Evolutionary conservation across 2,797 vertebrate genomes (phyloP), one percentile per base, ranked within the genome.

Genomic region (Microctenopoma steveboyesi): DNA sequence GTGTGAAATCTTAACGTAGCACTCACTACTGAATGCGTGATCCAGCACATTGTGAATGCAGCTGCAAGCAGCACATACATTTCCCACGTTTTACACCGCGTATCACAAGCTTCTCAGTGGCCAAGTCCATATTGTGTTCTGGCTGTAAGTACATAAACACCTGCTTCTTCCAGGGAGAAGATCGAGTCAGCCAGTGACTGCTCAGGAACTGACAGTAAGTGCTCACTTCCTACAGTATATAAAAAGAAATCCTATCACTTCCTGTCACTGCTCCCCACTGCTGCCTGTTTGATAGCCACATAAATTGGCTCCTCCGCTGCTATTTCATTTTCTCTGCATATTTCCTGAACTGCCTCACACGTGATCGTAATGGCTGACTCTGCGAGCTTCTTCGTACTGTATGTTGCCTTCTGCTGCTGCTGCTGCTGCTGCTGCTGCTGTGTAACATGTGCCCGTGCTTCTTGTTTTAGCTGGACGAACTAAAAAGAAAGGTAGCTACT

Each of bases 151-250:
- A 40, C 57, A 82, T 76, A 69, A 78, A 81, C 74, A 27, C 69
- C 84, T 75, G 48, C 84, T 69, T 89, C 74, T 74, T 86, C 48
- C 94, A 99, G 97, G 1, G 97, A 99, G 91, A 98, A 97, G 91
- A 94, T 95, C 1, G 97, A 99, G 90, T 92, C 95, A 33, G 94
- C 95, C 79, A 98, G 97, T 0, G 96, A 96, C 37, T 95, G 96
- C 89, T 97, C 96, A 1, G 96, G 90, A 72, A 93, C 93, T 46
- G 94, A 94, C 79, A 88, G 94, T 95, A 88, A 94, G 94, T 94
- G 66, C 33, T 65, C 16, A 9, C 60, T 1, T 28, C n/a, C n/a
- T 9, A 27, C 7, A 22, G 9, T 30, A 59, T 33, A 33, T 33
- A 65, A 13, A 5, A 47, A 54, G 40, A 57, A 74, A 40, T 30